Conservation (phyloP, 2,797 vertebrate species). For the Chelidonichthys spinosus region DNA sequence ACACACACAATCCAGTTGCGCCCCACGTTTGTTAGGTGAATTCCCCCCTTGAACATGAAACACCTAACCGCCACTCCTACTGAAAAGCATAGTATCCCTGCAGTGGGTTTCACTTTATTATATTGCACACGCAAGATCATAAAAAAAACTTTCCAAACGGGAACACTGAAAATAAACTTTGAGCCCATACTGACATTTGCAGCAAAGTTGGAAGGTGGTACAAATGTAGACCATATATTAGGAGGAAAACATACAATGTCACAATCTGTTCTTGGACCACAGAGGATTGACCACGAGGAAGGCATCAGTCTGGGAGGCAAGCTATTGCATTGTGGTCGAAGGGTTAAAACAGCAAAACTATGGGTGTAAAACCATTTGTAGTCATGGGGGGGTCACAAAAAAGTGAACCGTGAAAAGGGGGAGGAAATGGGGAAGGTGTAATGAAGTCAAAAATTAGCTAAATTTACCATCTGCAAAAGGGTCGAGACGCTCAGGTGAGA, state of each 20-base stretch:
- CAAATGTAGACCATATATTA: constrained; percentile 10
- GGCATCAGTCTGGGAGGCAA: constrained; percentile 79
- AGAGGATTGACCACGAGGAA: constrained; percentile 73
- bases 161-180: constrained; percentile 7
- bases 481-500: constrained; percentile 98
- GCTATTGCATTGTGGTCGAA: constrained; percentile 83
- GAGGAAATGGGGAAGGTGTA: constrained; percentile 52
- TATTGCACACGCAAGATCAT: constrained; percentile 3
- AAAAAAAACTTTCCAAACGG: constrained; percentile 2
- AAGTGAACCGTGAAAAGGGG: constrained; percentile 53
- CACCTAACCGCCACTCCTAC: constrained; percentile 78
- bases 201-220: constrained; percentile 18
- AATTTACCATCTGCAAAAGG: constrained; percentile 99
- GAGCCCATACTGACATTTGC: constrained; percentile 18
- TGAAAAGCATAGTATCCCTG: constrained; percentile 66
- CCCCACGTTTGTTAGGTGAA: constrained; percentile 76
- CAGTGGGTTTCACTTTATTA: constrained; percentile 10
- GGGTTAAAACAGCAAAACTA: constrained; percentile 80
- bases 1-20: constrained; percentile 79
- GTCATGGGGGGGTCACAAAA: constrained; percentile 58
- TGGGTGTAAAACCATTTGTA: constrained; percentile 53
- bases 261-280: constrained; percentile 46
- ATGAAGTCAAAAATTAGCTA: constrained; percentile 49
- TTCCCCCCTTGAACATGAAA: constrained; percentile 25
- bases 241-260: constrained; percentile 22